Percentiles rank a stretch among this genome's conserved stretches.
phyloP scores from a whole-genome alignment of 2,888 invertebrate genomes.

The Tiliacea citrago region DNA sequence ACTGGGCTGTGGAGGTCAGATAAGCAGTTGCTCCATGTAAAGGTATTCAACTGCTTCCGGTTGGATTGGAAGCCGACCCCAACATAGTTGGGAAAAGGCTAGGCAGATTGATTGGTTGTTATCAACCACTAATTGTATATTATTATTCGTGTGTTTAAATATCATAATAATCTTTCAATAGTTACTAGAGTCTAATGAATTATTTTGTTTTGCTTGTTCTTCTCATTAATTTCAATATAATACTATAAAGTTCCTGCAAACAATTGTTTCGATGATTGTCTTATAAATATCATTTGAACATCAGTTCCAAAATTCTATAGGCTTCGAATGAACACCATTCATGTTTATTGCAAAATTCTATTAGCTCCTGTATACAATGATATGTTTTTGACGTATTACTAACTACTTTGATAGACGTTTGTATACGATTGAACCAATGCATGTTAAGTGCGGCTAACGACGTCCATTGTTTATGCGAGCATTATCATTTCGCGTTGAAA shows the following conservation, averaged over 20 bases:
- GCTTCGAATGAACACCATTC: conserved; percentile 7
- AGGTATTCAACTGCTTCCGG: too few relatives aligned
- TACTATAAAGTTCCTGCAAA: neutral
- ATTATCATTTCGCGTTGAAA: conserved; percentile 50
- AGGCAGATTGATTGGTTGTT: too few relatives aligned
- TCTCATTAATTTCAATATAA: neutral
- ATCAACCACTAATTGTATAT: neutral
- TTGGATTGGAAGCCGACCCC: too few relatives aligned
- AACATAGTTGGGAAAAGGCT: too few relatives aligned
- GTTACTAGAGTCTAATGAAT: neutral
- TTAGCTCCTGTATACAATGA: conserved; percentile 30
- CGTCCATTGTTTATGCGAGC: conserved; percentile 41
- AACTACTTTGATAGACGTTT: conserved; percentile 47
- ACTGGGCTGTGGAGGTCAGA: too few relatives aligned
- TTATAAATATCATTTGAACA: neutral
- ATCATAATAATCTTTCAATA: neutral
- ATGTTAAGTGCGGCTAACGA: conserved; percentile 47
- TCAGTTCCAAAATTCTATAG: neutral
- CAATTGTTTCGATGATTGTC: too few relatives aligned
- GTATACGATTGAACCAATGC: conserved; percentile 39
- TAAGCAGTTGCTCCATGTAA: too few relatives aligned
- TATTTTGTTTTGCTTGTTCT: neutral
- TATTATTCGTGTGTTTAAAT: neutral
- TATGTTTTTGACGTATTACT: conserved; percentile 44
- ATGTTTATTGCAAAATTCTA: conserved; percentile 13